Base-by-base conservation (phyloP, 2,888 invertebrate genomes). In the Lingula anatina region DNA sequence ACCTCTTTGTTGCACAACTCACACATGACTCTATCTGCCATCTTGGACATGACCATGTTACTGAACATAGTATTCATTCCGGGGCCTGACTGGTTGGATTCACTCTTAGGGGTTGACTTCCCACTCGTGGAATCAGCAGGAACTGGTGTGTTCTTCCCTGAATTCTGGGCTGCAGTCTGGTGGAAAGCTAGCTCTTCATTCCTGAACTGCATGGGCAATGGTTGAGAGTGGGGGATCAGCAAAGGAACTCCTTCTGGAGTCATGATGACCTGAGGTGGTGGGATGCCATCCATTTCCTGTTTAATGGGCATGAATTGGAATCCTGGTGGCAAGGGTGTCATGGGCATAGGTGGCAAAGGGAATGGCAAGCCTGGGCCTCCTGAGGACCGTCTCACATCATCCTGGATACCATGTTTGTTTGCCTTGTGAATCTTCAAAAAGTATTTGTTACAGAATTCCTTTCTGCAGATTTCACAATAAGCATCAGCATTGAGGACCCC, bases 1-100 rank as follows among this genome's bases (percentile, higher is more conserved):
- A 99, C 81, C 79, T 97, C 95, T 79, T 96, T 96, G 81, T 96
- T 95, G 79, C 96, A 96, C 57, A 96, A 93, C 75, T 94, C 94
- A 76, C 96, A 96, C 18, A 65, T 65, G 18, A 74, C 74, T 21
- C 76, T 64, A 51, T 76, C 76, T 23, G 75, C 75, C 39, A 75
- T 60, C 57, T 75, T 75, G 21, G 75, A 73, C 20, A 74, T 72
- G n/a, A 71, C 68, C 72, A 74, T 73, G 57, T 68, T 71, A 38
- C 69, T 65, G 58, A 73, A 73, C 65, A 72, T 71, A n/a, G 71
- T 65, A 5, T 65, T 60, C 46, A 46, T 48, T 25, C 44, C 44
- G 24, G 23, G 28, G 21, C n/a, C n/a, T 31, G 31, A 31, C 31
- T 9, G 9, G 9, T 9, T 9, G 9, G 31, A 31, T 12, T 9